Conservation (phyloP, 2,797 vertebrate genomes). For the Hippopotamyrus pictus region DNA sequence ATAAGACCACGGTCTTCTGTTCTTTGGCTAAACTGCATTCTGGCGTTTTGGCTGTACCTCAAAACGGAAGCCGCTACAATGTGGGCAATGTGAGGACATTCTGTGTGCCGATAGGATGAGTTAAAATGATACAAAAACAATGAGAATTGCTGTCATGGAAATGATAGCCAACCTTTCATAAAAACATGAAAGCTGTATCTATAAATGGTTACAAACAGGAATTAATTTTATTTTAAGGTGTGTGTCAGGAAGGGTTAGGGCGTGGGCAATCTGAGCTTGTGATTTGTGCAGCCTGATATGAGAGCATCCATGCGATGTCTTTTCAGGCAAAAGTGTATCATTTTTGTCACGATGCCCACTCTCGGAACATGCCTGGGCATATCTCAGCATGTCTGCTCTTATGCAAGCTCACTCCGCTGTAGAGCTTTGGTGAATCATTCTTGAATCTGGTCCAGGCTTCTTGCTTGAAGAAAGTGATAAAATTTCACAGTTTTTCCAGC, state of each 20-base stretch:
- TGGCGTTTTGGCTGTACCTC: not conserved
- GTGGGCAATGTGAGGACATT: not conserved
- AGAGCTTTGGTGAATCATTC: not conserved
- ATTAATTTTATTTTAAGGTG: not conserved
- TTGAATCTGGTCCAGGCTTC: slow-evolving; percentile 1
- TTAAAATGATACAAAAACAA: not conserved
- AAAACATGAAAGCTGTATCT: not conserved
- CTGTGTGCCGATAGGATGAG: not conserved
- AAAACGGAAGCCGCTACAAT: not conserved
- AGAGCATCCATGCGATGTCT: not conserved
- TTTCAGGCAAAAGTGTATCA: slow-evolving; percentile 20
- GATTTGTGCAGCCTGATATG: slow-evolving; percentile 10
- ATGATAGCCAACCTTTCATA: not conserved
- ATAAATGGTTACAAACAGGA: not conserved
- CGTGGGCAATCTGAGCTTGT: not conserved
- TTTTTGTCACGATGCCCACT: not conserved
- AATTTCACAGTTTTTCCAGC: not conserved
- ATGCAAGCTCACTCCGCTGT: not conserved
- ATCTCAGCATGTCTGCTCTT: slow-evolving; percentile 11
- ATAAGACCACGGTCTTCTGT: not conserved
- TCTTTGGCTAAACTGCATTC: not conserved
- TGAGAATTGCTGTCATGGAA: not conserved
- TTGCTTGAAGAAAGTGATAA: slow-evolving; percentile 9
- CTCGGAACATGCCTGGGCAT: slow-evolving; percentile 20
- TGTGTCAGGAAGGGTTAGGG: not conserved